Conservation (phyloP, 2,113 vertebrate genomes). For the Takifugu bimaculatus region DNA sequence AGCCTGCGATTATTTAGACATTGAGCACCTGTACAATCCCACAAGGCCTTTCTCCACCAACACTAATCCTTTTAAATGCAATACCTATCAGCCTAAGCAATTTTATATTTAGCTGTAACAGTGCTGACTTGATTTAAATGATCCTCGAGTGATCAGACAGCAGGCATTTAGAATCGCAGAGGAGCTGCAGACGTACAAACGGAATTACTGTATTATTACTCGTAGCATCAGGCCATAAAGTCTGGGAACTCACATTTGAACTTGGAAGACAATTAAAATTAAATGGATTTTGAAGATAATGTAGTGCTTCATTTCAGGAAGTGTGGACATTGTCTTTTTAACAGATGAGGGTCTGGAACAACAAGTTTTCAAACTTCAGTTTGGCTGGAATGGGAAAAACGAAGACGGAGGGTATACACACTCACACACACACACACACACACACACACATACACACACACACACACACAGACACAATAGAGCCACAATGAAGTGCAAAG, state of each 20-base stretch:
- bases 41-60: neutral
- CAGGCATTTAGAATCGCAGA: constrained; percentile 1
- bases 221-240: no score
- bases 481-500: constrained; percentile 59
- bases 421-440: no score
- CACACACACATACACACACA: constrained; percentile 25
- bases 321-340: neutral
- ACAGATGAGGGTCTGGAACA: neutral
- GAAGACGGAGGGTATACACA: no score
- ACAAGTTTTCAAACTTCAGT: constrained; percentile 46
- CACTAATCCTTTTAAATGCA: constrained; percentile 47
- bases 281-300: no score
- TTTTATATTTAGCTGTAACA: constrained; percentile 34
- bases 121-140: neutral
- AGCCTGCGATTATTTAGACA: constrained; percentile 3
- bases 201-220: no score
- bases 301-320: no score
- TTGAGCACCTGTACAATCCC: constrained; percentile 16
- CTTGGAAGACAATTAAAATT: no score
- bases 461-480: constrained; percentile 49
- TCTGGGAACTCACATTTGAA: no score
- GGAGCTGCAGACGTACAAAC: no score
- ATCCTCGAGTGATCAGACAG: constrained; percentile 6
- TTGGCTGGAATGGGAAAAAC: constrained; percentile 28
- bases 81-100: constrained; percentile 15